Evolutionary conservation across 2,888 invertebrate species (phyloP).

Genomic region (Trissoscelio sp.): DNA sequence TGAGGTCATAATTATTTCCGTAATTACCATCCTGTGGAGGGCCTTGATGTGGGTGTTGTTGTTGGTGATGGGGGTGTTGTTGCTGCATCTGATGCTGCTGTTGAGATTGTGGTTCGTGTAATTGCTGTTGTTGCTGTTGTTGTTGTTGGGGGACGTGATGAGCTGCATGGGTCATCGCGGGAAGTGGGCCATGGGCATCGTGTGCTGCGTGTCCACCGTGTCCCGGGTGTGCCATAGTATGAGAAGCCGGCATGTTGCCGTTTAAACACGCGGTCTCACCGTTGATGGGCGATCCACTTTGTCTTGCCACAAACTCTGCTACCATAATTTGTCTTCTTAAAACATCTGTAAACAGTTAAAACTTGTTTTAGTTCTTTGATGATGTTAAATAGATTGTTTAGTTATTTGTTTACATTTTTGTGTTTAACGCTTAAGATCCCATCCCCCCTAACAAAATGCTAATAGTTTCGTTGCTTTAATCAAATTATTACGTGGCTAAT

Average conservation of each 20-base stretch:
- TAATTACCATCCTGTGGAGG: constrained; percentile 78
- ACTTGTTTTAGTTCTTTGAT: not conserved
- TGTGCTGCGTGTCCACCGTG: constrained; percentile 77
- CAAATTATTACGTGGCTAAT: no score
- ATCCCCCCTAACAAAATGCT: no score
- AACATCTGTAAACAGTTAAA: constrained; percentile 79
- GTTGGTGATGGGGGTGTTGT: constrained; percentile 75
- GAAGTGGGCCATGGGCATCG: constrained; percentile 80
- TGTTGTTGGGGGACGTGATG: constrained; percentile 77
- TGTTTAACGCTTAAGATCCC: no score
- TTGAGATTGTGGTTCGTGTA: constrained; percentile 71
- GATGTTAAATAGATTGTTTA: no score
- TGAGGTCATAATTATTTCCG: constrained; percentile 82
- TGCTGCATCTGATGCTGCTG: constrained; percentile 71
- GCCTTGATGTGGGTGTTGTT: constrained; percentile 78
- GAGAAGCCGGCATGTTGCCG: constrained; percentile 82
- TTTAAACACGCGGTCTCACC: constrained; percentile 88
- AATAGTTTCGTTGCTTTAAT: no score
- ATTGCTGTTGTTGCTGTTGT: constrained; percentile 75
- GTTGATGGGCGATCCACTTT: constrained; percentile 88
- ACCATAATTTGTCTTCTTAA: constrained; percentile 89
- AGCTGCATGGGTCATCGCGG: constrained; percentile 78
- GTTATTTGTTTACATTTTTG: no score
- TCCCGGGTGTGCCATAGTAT: constrained; percentile 81
- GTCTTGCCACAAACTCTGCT: constrained; percentile 93